Conservation (phyloP, 2,797 vertebrate genomes). For the Liparis tanakae region DNA sequence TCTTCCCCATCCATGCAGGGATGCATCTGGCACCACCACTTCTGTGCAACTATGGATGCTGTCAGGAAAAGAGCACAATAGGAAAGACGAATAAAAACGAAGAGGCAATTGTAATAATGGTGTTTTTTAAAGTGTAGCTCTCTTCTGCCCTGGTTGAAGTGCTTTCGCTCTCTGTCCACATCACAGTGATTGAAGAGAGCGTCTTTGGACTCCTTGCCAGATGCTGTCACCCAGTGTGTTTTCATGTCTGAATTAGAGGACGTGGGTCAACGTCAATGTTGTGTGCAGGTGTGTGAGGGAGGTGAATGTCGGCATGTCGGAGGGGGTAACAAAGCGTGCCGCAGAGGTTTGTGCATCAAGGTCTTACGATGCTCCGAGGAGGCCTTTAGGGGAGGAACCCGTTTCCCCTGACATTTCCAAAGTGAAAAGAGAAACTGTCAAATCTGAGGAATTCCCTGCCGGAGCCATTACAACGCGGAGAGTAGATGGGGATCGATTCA, state of each 20-base stretch:
- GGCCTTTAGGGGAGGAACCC: conserved; percentile 56
- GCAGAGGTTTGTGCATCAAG: conserved; percentile 55
- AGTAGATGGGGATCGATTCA: conserved; percentile 78
- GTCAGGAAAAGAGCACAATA: conserved; percentile 29
- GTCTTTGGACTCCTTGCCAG: conserved; percentile 48
- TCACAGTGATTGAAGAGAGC: conserved; percentile 43
- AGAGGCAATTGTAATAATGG: conserved; percentile 42
- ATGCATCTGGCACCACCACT: conserved; percentile 99
- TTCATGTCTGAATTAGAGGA: conserved; percentile 63
- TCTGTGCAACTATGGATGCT: conserved; percentile 98
- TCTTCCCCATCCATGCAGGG: conserved; percentile 95
- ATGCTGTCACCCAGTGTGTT: conserved; percentile 50
- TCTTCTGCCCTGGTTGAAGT: background rate
- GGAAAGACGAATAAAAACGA: background rate
- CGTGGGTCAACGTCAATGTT: conserved; percentile 63
- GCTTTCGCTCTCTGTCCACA: conserved; percentile 22
- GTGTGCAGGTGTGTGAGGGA: conserved; percentile 38
- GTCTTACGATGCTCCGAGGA: conserved; percentile 61
- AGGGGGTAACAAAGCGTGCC: conserved; percentile 54
- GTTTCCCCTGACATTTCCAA: conserved; percentile 67
- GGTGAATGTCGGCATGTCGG: conserved; percentile 46
- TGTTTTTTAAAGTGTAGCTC: conserved; percentile 20
- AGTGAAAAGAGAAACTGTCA: conserved; percentile 62
- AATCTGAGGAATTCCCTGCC: conserved; percentile 63
- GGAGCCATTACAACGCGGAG: conserved; percentile 69